phyloP scores from a whole-genome alignment of 92 coral and sea anemone genomes.

The Porites evermanni region DNA sequence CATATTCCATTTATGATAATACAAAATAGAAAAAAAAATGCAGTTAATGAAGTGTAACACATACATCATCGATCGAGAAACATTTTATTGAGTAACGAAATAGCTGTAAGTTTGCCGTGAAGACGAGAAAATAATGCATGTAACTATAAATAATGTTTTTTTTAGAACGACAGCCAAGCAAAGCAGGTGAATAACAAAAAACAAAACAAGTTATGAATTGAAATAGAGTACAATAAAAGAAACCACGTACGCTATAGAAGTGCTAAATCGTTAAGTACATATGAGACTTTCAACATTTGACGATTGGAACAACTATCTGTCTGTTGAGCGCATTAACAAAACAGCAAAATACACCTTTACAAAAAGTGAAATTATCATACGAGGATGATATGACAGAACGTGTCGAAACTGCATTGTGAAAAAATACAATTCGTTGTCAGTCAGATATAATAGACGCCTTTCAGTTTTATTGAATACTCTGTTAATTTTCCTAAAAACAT shows the following conservation, averaged over 20 bases:
- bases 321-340: not conserved
- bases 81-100: not conserved
- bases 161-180: too few species aligned
- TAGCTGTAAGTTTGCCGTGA: too few species aligned
- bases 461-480: not conserved
- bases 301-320: not conserved
- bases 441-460: not conserved
- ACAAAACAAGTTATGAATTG: too few species aligned
- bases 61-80: not conserved
- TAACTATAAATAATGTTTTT: too few species aligned
- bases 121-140: too few species aligned
- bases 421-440: constrained; percentile 2
- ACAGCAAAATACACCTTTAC: not conserved
- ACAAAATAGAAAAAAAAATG: not conserved
- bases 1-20: not conserved
- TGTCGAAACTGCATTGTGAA: not conserved
- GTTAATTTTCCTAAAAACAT: too few species aligned
- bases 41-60: not conserved
- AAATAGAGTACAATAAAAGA: not conserved
- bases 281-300: constrained; percentile 3
- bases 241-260: not conserved
- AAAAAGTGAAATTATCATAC: not conserved
- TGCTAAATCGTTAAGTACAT: too few species aligned
- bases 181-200: too few species aligned
- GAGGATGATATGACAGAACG: not conserved